phyloP scores from a whole-genome alignment of 2,113 vertebrate genomes.

The Megaceryle torquata region DNA sequence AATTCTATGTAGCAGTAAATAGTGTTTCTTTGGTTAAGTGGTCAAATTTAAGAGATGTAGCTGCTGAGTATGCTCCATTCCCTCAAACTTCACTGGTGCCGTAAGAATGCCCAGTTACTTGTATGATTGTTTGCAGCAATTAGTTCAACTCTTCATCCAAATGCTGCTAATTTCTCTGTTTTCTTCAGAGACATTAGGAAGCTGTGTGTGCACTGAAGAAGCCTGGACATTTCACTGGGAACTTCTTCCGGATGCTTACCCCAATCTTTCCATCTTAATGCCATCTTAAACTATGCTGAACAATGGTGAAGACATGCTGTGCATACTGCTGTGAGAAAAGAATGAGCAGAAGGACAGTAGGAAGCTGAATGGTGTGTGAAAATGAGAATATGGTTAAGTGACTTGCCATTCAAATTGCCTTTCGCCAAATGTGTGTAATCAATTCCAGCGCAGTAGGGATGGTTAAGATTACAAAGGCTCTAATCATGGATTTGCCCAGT shows the following conservation, averaged over 20 bases:
- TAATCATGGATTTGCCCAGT: slow-evolving; percentile 70
- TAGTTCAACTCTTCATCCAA: background rate
- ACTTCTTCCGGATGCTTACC: slow-evolving; percentile 54
- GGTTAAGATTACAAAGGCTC: slow-evolving; percentile 72
- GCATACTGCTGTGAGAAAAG: slow-evolving; percentile 11
- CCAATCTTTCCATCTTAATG: slow-evolving; percentile 30
- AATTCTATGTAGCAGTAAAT: background rate
- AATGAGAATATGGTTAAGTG: slow-evolving; percentile 70
- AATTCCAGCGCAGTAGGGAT: slow-evolving; percentile 68
- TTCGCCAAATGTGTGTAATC: slow-evolving; percentile 67
- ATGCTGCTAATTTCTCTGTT: background rate
- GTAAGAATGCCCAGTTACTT: background rate
- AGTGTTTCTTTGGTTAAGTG: background rate
- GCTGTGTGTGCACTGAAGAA: background rate
- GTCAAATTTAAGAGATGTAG: background rate
- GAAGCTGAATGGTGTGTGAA: slow-evolving; percentile 69
- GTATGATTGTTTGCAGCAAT: background rate
- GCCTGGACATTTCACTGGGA: slow-evolving; percentile 34
- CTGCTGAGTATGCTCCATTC: background rate
- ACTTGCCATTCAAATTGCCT: slow-evolving; percentile 68
- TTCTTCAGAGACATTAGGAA: background rate
- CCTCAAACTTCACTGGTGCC: background rate
- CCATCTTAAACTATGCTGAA: slow-evolving; percentile 59
- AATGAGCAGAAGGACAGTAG: slow-evolving; percentile 66
- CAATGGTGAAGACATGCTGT: slow-evolving; percentile 52